phyloP scores from a whole-genome alignment of 2,113 vertebrate species.

The human region DNA sequence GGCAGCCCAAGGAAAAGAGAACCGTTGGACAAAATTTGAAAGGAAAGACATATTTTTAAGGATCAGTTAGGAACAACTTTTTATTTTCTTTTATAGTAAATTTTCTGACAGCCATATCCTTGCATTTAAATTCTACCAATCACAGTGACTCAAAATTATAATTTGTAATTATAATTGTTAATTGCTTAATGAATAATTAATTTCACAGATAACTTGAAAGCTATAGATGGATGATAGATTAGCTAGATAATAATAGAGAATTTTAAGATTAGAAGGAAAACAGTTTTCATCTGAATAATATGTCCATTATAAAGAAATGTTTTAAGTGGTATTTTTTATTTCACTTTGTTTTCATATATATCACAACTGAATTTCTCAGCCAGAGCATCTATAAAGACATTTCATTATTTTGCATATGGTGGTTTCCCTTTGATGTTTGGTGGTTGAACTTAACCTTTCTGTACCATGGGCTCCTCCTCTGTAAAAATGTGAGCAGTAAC shows the following conservation, averaged over 20 bases:
- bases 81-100: background rate
- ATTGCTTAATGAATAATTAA: background rate
- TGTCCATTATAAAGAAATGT: background rate
- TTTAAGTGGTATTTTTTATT: background rate
- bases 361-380: background rate
- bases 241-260: background rate
- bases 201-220: background rate
- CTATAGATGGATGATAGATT: background rate
- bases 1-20: background rate
- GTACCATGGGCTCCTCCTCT: accelerated
- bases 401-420: background rate
- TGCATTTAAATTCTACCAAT: background rate
- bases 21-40: background rate
- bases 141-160: background rate
- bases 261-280: background rate
- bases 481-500: background rate
- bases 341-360: background rate
- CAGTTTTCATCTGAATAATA: background rate
- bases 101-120: background rate
- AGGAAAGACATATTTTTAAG: background rate
- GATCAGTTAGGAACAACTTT: background rate
- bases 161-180: background rate
- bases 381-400: background rate
- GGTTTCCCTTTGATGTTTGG: background rate
- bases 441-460: background rate